A percentile compares a stretch with the other conserved stretches of the same genome.
Evolutionary conservation across 2,797 vertebrate species (phyloP).

Genomic region (Coregonus sp.): DNA sequence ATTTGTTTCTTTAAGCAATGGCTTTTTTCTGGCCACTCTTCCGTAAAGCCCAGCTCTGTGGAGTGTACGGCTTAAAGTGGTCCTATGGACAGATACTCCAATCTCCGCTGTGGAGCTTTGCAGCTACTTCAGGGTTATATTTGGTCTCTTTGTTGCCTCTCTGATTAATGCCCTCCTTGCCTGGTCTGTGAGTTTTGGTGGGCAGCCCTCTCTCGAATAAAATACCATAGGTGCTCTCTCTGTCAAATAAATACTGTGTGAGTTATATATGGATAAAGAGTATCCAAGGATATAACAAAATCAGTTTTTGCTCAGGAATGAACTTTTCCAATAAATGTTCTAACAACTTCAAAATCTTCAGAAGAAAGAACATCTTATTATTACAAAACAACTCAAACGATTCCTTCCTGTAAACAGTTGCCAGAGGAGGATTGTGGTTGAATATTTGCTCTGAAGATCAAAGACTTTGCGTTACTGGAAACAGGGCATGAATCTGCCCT

Average conservation of each 20-base stretch:
- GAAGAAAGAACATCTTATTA: neutral
- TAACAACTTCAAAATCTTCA: neutral
- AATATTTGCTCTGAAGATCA: constrained; percentile 14
- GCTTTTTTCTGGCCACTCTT: too few relatives aligned
- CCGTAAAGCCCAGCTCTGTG: too few relatives aligned
- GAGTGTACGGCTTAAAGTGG: too few relatives aligned
- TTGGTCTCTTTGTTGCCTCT: too few relatives aligned
- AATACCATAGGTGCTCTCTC: neutral
- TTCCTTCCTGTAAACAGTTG: neutral
- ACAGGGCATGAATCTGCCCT: neutral
- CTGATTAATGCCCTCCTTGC: too few relatives aligned
- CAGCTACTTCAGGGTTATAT: too few relatives aligned
- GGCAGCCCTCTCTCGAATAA: too few relatives aligned
- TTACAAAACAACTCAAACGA: neutral
- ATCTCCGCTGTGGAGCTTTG: too few relatives aligned
- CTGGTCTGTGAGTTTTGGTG: too few relatives aligned
- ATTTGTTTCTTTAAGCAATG: too few relatives aligned
- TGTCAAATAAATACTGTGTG: neutral
- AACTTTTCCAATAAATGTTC: neutral
- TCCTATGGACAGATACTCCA: too few relatives aligned
- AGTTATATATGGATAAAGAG: neutral
- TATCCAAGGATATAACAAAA: neutral
- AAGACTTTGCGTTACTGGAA: neutral
- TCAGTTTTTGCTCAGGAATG: neutral
- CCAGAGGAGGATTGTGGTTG: neutral